A percentile compares a stretch with the other conserved stretches of the same genome.
Conservation (phyloP, 2,113 vertebrate species). For the Gulo gulo region DNA sequence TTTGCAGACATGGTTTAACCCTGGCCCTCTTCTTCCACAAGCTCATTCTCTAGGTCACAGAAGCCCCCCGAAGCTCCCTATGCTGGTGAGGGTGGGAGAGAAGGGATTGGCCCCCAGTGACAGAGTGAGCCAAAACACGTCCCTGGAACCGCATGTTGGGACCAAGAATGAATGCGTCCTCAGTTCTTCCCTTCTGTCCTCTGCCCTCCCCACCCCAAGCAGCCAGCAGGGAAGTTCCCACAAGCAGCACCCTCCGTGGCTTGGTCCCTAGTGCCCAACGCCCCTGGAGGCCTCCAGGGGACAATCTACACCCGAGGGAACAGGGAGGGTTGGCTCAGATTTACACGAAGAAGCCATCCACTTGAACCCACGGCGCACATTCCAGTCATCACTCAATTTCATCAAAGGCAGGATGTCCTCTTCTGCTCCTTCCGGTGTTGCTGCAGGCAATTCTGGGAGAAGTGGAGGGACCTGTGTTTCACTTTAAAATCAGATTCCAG, state of each 20-base stretch:
- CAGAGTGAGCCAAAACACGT: not conserved
- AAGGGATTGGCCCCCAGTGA: not conserved
- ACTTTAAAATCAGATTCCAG: not conserved
- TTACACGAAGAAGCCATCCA: not conserved
- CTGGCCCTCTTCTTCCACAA: not conserved
- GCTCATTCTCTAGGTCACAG: not conserved
- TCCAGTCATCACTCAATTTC: not conserved
- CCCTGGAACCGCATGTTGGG: not conserved
- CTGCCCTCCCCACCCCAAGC: not conserved
- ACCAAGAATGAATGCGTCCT: not conserved
- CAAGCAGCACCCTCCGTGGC: not conserved
- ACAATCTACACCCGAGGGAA: not conserved
- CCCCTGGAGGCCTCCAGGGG: not conserved
- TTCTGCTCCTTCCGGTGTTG: not conserved
- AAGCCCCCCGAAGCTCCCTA: not conserved
- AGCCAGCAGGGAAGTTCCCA: not conserved
- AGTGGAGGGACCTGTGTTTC: not conserved
- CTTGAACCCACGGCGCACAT: not conserved
- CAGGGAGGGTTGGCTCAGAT: not conserved
- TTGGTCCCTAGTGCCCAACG: not conserved
- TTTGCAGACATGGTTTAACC: not conserved
- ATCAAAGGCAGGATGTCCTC: not conserved
- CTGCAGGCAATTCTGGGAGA: not conserved
- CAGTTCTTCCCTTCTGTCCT: not conserved
- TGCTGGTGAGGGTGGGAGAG: not conserved